Evolutionary conservation across 1,140 invertebrate species (phyloP), one percentile per base, ranked within the genome.

Genomic region (Drosophila teissieri): DNA sequence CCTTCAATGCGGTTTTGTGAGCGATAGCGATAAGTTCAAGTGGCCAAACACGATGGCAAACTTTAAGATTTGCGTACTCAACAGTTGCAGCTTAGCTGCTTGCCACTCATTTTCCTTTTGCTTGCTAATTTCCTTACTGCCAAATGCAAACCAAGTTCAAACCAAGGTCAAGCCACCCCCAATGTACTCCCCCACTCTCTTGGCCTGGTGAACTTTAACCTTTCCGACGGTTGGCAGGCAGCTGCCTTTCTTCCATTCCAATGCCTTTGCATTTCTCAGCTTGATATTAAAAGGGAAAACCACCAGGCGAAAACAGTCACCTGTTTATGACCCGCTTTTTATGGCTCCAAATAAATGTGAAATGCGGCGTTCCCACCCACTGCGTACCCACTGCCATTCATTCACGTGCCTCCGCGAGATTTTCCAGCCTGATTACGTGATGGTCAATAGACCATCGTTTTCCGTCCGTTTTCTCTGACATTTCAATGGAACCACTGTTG

Each of bases 251-350:
- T 75, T 75, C 53, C 72, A 46, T 57, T 65, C 44, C 60, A 75
- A 65, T 75, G 73, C 53, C 72, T 75, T 75, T 75, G 72, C 31
- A 75, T 64, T 74, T 75, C 73, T 75, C 61, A 56, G 57, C 58
- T 63, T 42, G 60, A 36, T 48, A 75, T 75, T 75, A 58, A 74
- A 74, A 74, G 42, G 57, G 40, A 42, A 75, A 75, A 22, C 42
- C 19, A 37, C 27, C 19, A n/a, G 48, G 58, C 61, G 48, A 49
- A 56, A 63, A 56, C 39, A 40, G 73, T 58, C 60, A 75, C 61
- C 53, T 67, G 73, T 75, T 76, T 76, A 75, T 58, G 73, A 53
- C 60, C 27, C 42, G 44, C 19, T 19, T 42, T 63, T 63, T 64
- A 74, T 56, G 72, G 72, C 31, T 27, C 10, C 36, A 34, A 70